Conservation (phyloP, 2,797 vertebrate species). For the Tadarida brasiliensis region DNA sequence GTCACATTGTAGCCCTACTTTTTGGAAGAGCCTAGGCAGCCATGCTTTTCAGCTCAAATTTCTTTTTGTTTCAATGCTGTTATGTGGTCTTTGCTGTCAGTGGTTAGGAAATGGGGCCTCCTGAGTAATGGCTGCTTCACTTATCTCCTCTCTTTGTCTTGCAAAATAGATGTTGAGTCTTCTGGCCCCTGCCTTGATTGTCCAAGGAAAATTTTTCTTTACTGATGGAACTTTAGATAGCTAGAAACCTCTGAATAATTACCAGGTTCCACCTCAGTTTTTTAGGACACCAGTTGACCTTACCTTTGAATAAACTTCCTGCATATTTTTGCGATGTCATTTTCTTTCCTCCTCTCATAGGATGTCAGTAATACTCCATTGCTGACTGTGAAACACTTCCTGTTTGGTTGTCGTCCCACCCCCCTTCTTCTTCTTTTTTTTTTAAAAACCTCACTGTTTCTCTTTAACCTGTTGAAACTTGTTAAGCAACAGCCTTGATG, state of each 20-base stretch:
- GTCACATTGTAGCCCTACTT: conserved; percentile 13
- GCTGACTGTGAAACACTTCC: conserved; percentile 43
- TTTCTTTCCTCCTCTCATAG: conserved; percentile 59
- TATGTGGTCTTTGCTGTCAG: conserved; percentile 63
- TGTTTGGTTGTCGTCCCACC: conserved; percentile 30
- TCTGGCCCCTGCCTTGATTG: conserved; percentile 14
- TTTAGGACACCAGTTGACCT: conserved; percentile 29
- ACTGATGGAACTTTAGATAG: conserved; percentile 4
- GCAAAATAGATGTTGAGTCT: conserved; percentile 1
- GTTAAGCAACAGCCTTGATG: conserved; percentile 48
- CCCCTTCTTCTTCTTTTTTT: neutral
- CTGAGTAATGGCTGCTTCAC: neutral
- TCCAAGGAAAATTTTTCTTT: conserved; percentile 1
- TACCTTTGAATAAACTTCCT: conserved; percentile 55
- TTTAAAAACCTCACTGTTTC: neutral
- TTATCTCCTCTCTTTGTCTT: neutral
- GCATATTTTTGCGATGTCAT: conserved; percentile 67
- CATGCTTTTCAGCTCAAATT: conserved; percentile 60
- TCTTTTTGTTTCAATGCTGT: conserved; percentile 76
- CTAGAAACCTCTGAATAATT: conserved; percentile 8
- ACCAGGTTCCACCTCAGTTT: neutral
- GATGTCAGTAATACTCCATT: conserved; percentile 42
- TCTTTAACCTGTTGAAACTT: conserved; percentile 58
- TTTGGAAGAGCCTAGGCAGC: conserved; percentile 36
- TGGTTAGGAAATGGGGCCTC: conserved; percentile 44